phyloP scores from a whole-genome alignment of 2,113 vertebrate genomes.

The Vulpes ferrilata region DNA sequence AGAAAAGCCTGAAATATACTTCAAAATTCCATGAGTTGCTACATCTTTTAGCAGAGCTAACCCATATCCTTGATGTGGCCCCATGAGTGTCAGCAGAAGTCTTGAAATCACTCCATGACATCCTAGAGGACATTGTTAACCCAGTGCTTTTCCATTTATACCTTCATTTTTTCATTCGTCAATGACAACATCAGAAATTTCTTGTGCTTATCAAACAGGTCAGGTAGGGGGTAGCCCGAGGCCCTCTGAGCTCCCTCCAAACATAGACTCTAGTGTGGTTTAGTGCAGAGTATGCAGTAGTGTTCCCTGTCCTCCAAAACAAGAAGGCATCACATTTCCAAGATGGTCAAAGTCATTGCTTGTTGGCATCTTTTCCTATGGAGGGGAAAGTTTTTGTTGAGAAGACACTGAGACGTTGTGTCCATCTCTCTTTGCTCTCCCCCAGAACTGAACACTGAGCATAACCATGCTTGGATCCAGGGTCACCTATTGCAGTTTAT shows the following conservation, averaged over 20 bases:
- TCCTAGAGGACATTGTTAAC: neutral
- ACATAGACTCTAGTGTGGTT: neutral
- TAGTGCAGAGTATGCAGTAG: neutral
- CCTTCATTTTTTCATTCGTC: neutral
- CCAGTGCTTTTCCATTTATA: neutral
- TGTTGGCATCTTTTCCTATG: neutral
- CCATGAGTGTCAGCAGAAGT: neutral
- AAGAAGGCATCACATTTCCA: neutral
- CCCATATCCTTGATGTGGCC: neutral
- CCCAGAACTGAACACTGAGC: neutral
- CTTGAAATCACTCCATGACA: neutral
- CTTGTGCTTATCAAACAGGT: neutral
- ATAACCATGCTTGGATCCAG: neutral
- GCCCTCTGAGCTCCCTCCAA: no score
- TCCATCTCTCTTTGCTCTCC: neutral
- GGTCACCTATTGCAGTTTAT: neutral
- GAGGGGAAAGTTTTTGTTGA: neutral
- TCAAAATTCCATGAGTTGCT: neutral
- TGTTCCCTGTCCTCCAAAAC: neutral
- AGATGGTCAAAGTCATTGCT: neutral
- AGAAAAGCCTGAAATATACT: neutral
- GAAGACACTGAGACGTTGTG: neutral
- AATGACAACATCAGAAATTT: neutral
- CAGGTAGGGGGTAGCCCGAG: neutral
- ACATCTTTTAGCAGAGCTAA: neutral